Evolutionary conservation across 1,140 invertebrate genomes (phyloP).

Genomic region (Caenorhabditis latens): DNA sequence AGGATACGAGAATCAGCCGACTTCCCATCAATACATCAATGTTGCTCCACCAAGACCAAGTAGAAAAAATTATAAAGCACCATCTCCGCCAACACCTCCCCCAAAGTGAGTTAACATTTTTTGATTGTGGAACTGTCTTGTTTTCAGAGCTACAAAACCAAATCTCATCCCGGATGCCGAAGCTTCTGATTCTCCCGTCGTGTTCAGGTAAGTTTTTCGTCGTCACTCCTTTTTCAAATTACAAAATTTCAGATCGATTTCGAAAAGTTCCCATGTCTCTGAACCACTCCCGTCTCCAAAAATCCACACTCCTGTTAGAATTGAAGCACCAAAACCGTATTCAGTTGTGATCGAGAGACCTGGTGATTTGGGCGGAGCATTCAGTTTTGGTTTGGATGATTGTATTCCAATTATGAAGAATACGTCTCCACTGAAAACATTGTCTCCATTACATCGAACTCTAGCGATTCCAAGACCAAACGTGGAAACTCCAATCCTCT

Average conservation of each 20-base stretch:
- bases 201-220: not conserved
- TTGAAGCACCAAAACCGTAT: conserved; percentile 13
- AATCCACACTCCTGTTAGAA: conserved; percentile 1
- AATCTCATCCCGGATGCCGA: not conserved
- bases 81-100: not conserved
- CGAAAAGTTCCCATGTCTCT: not conserved
- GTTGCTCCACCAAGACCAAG: conserved; percentile 9
- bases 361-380: not conserved
- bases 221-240: not conserved
- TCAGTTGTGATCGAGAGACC: conserved; percentile 42
- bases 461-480: not conserved
- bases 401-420: not conserved
- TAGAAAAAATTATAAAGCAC: conserved; percentile 5
- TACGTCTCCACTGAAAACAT: conserved; percentile 1
- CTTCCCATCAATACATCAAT: conserved; percentile 24
- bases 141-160: not conserved
- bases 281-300: not conserved
- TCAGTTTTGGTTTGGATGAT: conserved; percentile 26
- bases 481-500: conserved; percentile 10
- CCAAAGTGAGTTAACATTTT: not conserved
- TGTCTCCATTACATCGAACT: not conserved
- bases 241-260: not conserved
- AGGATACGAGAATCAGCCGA: conserved; percentile 27
- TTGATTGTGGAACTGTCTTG: not conserved
- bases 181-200: not conserved